These are phyloP conservation scores for Coleophora flavipennella DNA, from an alignment of 2,888 invertebrate genomes.

Conservation along the genomic window DNA sequence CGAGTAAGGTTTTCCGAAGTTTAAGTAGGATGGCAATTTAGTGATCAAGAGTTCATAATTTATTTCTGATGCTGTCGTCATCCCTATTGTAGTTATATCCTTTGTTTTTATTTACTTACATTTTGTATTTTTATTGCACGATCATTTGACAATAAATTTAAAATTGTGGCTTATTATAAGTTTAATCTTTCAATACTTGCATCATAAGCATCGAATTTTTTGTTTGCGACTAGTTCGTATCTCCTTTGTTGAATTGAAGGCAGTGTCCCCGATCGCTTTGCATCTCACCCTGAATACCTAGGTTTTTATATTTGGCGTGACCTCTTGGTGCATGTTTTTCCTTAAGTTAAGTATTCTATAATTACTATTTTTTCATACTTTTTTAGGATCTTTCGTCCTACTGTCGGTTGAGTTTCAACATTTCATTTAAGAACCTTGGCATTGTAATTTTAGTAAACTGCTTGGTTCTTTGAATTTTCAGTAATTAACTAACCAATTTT, in stretches of 20 bases:
- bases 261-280: conserved; percentile 73
- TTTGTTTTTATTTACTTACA: too few species aligned
- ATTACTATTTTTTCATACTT: conserved; percentile 17
- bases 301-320: conserved; percentile 66
- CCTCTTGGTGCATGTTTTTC: conserved; percentile 71
- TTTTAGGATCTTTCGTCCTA: conserved; percentile 27
- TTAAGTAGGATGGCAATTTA: too few species aligned
- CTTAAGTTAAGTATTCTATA: conserved; percentile 47
- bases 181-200: conserved; percentile 33
- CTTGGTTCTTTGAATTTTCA: conserved; percentile 48
- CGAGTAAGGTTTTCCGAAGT: too few species aligned
- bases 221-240: conserved; percentile 48
- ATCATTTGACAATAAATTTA: conserved; percentile 34
- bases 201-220: conserved; percentile 50
- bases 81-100: too few species aligned
- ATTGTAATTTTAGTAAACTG: conserved; percentile 39
- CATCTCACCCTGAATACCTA: conserved; percentile 57
- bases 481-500: conserved; percentile 21
- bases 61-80: too few species aligned
- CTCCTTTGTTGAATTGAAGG: conserved; percentile 71
- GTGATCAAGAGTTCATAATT: too few species aligned
- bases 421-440: conserved; percentile 33
- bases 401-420: conserved; percentile 28
- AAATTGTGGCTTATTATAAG: conserved; percentile 45
- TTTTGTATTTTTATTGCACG: conserved; percentile 37